phyloP scores from a whole-genome alignment of 1,140 invertebrate genomes.

The Aleiodes sp. region DNA sequence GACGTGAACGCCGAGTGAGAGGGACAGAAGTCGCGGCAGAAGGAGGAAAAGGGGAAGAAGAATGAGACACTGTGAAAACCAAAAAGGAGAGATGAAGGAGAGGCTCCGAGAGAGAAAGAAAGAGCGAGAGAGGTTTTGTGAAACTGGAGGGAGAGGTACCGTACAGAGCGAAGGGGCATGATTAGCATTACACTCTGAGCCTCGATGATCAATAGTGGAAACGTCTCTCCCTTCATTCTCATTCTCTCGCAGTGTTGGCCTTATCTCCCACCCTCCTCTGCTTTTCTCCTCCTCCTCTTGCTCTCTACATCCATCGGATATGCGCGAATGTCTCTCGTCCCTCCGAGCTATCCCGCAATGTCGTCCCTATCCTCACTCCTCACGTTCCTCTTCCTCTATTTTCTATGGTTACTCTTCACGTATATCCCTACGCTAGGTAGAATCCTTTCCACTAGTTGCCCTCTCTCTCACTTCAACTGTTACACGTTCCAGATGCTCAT shows the following conservation, averaged over 20 bases:
- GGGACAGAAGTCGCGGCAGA: constrained; percentile 41
- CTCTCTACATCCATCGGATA: constrained; percentile 56
- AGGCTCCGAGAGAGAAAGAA: not conserved
- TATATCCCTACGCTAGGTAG: constrained; percentile 30
- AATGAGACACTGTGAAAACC: not conserved
- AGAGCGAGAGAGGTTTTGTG: not conserved
- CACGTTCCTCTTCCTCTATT: constrained; percentile 23
- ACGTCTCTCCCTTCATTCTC: constrained; percentile 65
- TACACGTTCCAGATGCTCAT: not conserved
- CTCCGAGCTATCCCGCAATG: constrained; percentile 39
- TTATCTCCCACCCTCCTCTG: constrained; percentile 56
- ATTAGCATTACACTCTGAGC: constrained; percentile 67
- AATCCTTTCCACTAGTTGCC: constrained; percentile 14
- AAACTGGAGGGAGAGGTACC: not conserved
- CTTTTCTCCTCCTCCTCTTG: constrained; percentile 36
- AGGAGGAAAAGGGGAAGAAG: constrained; percentile 35
- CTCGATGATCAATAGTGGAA: constrained; percentile 68
- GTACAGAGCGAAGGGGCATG: constrained; percentile 51
- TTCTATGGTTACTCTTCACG: constrained; percentile 10
- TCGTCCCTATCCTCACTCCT: constrained; percentile 39
- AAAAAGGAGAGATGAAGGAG: not conserved
- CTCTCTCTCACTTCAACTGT: constrained; percentile 28
- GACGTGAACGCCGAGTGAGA: constrained; percentile 33
- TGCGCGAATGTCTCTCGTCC: constrained; percentile 58
- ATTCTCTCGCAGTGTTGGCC: constrained; percentile 63